phyloP scores from a whole-genome alignment of 2,113 vertebrate species.

The Loxodonta africana region DNA sequence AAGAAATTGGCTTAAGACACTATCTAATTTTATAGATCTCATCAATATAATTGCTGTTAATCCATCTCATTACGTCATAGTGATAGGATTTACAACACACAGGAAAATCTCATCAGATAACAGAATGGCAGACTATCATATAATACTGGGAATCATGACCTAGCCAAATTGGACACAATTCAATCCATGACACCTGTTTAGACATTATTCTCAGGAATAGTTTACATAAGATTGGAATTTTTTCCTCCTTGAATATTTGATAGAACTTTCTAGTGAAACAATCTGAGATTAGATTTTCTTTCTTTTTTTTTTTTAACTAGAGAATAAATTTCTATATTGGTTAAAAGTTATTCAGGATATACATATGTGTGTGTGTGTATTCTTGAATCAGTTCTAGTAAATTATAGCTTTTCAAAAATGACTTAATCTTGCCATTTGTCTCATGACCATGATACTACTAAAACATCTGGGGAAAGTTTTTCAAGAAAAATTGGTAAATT shows the following conservation, averaged over 20 bases:
- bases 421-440: not conserved
- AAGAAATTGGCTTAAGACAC: too few species aligned
- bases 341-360: not conserved
- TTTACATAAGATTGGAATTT: not conserved
- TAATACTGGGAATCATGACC: too few species aligned
- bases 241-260: not conserved
- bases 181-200: not conserved
- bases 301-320: not conserved
- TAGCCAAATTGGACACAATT: too few species aligned
- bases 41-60: too few species aligned
- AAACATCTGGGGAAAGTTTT: not conserved
- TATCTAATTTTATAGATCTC: too few species aligned
- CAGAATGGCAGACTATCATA: too few species aligned
- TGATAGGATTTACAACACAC: too few species aligned
- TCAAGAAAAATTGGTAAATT: not conserved
- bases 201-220: not conserved
- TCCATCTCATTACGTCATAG: too few species aligned
- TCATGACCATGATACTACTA: not conserved
- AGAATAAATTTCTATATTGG: slow-evolving; percentile 27
- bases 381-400: not conserved
- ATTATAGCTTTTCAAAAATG: not conserved
- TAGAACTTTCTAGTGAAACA: not conserved
- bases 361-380: not conserved
- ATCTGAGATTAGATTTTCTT: too few species aligned
- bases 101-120: too few species aligned